Base-by-base conservation (phyloP, 2,888 invertebrate genomes). In the Andrena chrysosceles region DNA sequence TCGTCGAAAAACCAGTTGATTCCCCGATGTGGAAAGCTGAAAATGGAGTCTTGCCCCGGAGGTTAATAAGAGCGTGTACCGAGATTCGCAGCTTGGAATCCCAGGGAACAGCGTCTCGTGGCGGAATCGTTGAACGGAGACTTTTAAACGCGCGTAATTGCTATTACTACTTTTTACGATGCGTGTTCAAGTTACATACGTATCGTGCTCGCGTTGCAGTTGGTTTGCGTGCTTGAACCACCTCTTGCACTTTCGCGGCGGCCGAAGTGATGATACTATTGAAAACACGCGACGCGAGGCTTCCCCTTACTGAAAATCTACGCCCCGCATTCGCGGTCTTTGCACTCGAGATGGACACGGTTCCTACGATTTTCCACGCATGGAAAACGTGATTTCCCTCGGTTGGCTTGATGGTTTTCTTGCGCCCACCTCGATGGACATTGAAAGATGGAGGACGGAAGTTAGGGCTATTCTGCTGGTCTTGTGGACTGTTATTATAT, bases 211-310 rank as follows among this genome's bases (percentile, higher is more conserved):
- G n/a, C 23, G 33, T 71, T 48, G 33, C 26, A 63, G 16, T 20
- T 8, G 54, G 6, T 80, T 42, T 52, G 80, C 82, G 49, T 82
- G 80, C 48, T 56, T 33, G 59, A 42, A 23, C 35, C 49, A 13
- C 35, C 49, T 66, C 62, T 49, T 49, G 59, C 33, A 35, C 60
- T 71, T 83, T 76, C 59, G 64, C 70, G 49, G 35, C 60, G 52
- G 2, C 62, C 52, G 4, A 31, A 59, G 52, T 6, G 29, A 23
- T 52, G 56, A 73, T 70, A 35, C 54, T 73, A 74, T 77, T 74
- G 67, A 63, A 83, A 66, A 16, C 83, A 67, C 73, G 77, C 77
- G 63, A 71, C 48, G 63, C 20, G 8, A 8, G 48, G 26, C 23
- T 33, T 62, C 67, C 42, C 54, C 35, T 48, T 35, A 26, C 31